Base-by-base conservation (phyloP, 2,113 vertebrate genomes). In the Xenopus borealis region DNA sequence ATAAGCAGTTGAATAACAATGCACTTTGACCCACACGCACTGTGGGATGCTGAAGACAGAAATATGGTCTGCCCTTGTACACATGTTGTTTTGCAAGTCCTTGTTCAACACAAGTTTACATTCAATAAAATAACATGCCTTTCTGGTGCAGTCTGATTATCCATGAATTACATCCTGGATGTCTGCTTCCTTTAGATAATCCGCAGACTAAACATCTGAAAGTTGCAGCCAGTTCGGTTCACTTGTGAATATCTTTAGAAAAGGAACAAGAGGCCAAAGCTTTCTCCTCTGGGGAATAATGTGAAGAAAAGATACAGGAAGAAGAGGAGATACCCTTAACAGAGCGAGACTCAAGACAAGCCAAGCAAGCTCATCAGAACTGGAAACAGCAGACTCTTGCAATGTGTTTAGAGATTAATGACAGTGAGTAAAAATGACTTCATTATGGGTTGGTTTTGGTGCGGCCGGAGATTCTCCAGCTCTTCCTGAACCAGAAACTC, bases 201-300 rank as follows among this genome's bases (percentile, higher is more conserved):
- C 74, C 74, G 58, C 74, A 77, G 74, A 76, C 74, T 76, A 76
- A 76, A 76, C 61, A 70, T 68, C 47, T 76, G 74, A 63, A 70
- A 64, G 18, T 70, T 53, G 58, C 16, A 76, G 59, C 19, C 74
- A 70, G 66, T 62, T 75, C 23, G 68, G 20, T 64, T 70, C 61
- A 19, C 50, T 76, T 52, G 46, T 23, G 65, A 67, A 67, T 18
- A 50, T 3, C 44, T 50, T 23, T 50, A 40, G 14, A 50, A 64
- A 63, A 4, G 44, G 5, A 70, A 63, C 58, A 63, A 12, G 53
- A 62, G 74, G 66, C 74, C 74, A 76, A 69, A 19, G 11, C 7
- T 40, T 64, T 55, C 57, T 57, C 59, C 58, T 23, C 64, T 65
- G 62, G 74, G 66, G 62, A 69, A 62, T 70, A 70, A 70, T 18